A percentile compares a stretch with the other conserved stretches of the same genome.
These are phyloP conservation scores for Drosophila ficusphila DNA, from an alignment of 1,140 invertebrate genomes.

Conservation along the genomic window DNA sequence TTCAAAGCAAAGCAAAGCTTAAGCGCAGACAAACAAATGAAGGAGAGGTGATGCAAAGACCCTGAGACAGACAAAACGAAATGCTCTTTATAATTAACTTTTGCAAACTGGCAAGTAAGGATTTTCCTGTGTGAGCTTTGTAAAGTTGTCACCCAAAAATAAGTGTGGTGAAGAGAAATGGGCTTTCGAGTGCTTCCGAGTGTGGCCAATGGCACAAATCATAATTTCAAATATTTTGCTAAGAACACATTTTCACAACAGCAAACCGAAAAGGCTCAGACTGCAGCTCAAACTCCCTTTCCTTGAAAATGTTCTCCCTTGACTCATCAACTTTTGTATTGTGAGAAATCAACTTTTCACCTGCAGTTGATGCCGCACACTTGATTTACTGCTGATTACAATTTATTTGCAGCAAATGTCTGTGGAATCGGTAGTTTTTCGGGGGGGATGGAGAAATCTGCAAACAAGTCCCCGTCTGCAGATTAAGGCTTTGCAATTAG, in stretches of 20 bases:
- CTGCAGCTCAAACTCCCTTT: not conserved
- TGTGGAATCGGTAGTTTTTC: slow-evolving; percentile 32
- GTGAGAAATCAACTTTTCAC: slow-evolving; percentile 34
- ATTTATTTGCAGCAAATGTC: slow-evolving; percentile 61
- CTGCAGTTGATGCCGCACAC: slow-evolving; percentile 63
- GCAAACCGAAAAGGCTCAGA: slow-evolving; percentile 6
- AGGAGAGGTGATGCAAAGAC: slow-evolving; percentile 24
- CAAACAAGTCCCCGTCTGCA: slow-evolving; percentile 17
- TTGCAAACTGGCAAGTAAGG: slow-evolving; percentile 57
- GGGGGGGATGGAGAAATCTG: slow-evolving; percentile 16
- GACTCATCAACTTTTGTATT: slow-evolving; percentile 42
- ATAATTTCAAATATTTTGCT: slow-evolving; percentile 75
- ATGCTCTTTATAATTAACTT: slow-evolving; percentile 71
- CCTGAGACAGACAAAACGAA: slow-evolving; percentile 31
- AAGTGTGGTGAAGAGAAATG: not conserved
- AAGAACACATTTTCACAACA: slow-evolving; percentile 26
- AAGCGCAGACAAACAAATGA: slow-evolving; percentile 27
- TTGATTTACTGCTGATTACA: slow-evolving; percentile 79
- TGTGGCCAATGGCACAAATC: slow-evolving; percentile 72
- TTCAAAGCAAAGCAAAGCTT: slow-evolving; percentile 24
- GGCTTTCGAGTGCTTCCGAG: slow-evolving; percentile 35
- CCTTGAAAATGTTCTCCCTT: not conserved
- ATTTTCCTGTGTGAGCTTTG: slow-evolving; percentile 39
- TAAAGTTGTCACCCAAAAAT: slow-evolving; percentile 25
- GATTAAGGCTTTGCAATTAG: slow-evolving; percentile 35